phyloP scores from a whole-genome alignment of 1,140 invertebrate species.

The Vollenhovia emeryi region DNA sequence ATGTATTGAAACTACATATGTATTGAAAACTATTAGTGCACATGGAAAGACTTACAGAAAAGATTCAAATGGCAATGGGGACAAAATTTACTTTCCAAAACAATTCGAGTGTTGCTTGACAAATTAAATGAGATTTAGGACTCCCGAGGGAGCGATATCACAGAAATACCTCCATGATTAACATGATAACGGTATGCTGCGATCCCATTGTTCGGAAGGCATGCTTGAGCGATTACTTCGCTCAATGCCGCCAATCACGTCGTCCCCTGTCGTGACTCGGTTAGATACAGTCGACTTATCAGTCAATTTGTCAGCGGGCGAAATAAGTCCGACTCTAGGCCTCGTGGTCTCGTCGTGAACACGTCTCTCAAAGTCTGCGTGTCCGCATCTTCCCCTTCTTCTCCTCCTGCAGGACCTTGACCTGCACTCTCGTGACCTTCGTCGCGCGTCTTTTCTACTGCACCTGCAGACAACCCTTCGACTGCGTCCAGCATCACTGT shows the following conservation, averaged over 20 bases:
- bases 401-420: not conserved
- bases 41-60: not conserved
- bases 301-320: not conserved
- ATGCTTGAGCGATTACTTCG: not conserved
- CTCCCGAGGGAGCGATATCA: not conserved
- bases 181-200: not conserved
- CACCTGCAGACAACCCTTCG: not conserved
- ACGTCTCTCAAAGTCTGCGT: not conserved
- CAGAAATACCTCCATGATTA: not conserved
- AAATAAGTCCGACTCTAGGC: not conserved
- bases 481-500: not conserved
- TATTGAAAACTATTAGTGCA: not conserved
- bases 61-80: not conserved
- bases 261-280: not conserved
- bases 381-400: not conserved
- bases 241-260: not conserved
- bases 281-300: not conserved
- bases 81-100: not conserved
- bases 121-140: not conserved
- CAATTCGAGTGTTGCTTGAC: not conserved
- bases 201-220: not conserved
- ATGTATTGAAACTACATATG: not conserved
- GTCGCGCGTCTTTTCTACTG: not conserved
- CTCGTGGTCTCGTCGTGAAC: not conserved
- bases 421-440: slow-evolving; percentile 1